Evolutionary conservation across 2,113 vertebrate genomes (phyloP).

Genomic region (Eptesicus fuscus): DNA sequence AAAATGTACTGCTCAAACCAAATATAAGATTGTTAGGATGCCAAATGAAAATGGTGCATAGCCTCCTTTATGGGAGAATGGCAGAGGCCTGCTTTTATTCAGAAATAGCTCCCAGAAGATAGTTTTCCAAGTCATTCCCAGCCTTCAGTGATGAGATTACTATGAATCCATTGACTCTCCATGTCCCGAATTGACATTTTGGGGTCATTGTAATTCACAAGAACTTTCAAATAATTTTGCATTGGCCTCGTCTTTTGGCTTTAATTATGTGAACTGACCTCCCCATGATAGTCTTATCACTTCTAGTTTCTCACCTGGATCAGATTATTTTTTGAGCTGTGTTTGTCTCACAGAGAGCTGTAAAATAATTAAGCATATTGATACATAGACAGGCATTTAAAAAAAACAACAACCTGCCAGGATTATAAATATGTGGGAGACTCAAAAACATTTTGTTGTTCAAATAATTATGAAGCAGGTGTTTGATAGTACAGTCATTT

Average conservation of each 20-base stretch:
- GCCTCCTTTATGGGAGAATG: conserved; percentile 47
- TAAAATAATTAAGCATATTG: conserved; percentile 72
- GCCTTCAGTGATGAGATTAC: neutral
- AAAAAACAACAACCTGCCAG: conserved; percentile 54
- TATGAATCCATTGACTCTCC: neutral
- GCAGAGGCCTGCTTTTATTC: conserved; percentile 43
- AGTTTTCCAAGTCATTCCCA: conserved; percentile 25
- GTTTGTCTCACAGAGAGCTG: conserved; percentile 63
- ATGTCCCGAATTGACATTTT: neutral
- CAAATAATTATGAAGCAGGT: conserved; percentile 83
- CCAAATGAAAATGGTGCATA: conserved; percentile 76
- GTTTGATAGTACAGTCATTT: conserved; percentile 80
- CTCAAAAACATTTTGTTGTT: conserved; percentile 79
- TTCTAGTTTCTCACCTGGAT: conserved; percentile 51
- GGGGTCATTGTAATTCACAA: neutral
- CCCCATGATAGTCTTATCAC: neutral
- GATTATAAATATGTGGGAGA: conserved; percentile 78
- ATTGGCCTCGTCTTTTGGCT: neutral
- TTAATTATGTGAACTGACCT: conserved; percentile 43
- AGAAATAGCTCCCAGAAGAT: conserved; percentile 43
- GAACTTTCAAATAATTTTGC: neutral
- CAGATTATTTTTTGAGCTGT: conserved; percentile 62
- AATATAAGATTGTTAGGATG: conserved; percentile 80
- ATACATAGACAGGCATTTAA: conserved; percentile 69
- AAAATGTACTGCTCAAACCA: conserved; percentile 88